These are phyloP conservation scores for Aphelinus atriplicis DNA, from an alignment of 1,140 invertebrate genomes.

Conservation along the genomic window DNA sequence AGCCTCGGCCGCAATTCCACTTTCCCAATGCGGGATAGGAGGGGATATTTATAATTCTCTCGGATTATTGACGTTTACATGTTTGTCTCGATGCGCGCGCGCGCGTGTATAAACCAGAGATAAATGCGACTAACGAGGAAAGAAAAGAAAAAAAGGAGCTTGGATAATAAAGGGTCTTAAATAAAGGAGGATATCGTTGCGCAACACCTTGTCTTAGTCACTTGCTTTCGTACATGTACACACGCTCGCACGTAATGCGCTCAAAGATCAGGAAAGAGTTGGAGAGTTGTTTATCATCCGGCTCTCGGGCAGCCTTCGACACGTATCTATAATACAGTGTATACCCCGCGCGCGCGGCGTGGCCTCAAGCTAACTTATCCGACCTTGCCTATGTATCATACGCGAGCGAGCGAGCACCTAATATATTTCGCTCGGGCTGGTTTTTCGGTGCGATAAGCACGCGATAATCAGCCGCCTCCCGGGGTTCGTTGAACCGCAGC, in stretches of 20 bases:
- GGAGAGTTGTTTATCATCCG: too few species aligned
- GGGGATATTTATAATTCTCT: too few species aligned
- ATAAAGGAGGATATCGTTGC: constrained; percentile 5
- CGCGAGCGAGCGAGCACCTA: too few species aligned
- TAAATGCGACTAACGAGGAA: constrained; percentile 20
- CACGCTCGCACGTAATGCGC: neutral
- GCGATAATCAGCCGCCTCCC: neutral
- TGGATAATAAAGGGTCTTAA: constrained; percentile 35
- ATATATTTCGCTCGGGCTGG: too few species aligned
- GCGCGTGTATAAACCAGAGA: neutral
- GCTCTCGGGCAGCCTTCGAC: too few species aligned
- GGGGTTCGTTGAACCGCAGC: neutral
- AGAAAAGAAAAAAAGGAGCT: neutral
- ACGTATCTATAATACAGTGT: too few species aligned
- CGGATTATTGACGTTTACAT: constrained; percentile 36
- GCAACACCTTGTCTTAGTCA: constrained; percentile 21
- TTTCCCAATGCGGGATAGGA: constrained; percentile 47
- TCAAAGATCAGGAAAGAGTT: too few species aligned
- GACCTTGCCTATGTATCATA: too few species aligned
- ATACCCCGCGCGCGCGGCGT: too few species aligned
- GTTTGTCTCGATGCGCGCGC: constrained; percentile 18
- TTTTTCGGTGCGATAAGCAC: neutral
- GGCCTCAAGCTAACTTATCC: too few species aligned
- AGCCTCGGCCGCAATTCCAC: constrained; percentile 49
- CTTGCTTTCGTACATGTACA: neutral